Conservation (phyloP, 2,113 vertebrate species). For the Hippoglossus stenolepis region DNA sequence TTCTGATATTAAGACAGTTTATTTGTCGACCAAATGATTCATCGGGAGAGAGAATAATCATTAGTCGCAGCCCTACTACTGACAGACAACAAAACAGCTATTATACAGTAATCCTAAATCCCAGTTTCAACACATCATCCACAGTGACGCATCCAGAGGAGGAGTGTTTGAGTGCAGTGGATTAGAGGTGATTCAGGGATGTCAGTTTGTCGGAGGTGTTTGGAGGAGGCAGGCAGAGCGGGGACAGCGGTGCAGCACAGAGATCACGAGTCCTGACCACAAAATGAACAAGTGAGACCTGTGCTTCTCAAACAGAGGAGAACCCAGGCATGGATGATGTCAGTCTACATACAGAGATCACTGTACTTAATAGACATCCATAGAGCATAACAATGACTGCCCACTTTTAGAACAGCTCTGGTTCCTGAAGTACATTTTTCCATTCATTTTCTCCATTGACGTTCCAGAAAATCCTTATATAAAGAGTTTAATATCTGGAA, state of each 20-base stretch:
- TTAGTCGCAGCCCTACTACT: too few species aligned
- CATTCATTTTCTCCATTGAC: neutral
- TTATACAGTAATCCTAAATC: neutral
- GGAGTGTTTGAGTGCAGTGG: conserved; percentile 1
- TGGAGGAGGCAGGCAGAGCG: neutral
- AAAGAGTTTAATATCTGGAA: neutral
- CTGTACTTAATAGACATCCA: neutral
- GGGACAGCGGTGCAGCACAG: too few species aligned
- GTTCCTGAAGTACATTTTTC: too few species aligned
- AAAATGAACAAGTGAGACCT: neutral
- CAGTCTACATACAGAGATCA: neutral
- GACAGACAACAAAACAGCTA: neutral
- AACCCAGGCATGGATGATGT: too few species aligned
- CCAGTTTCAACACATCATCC: neutral
- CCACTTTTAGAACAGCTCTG: too few species aligned
- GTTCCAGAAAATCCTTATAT: neutral
- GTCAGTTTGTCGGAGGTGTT: neutral
- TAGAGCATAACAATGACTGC: too few species aligned
- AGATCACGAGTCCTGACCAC: neutral
- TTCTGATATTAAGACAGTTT: too few species aligned
- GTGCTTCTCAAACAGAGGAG: neutral
- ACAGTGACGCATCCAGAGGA: conserved; percentile 1
- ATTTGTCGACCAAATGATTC: too few species aligned
- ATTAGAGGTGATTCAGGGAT: neutral
- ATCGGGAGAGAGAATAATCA: too few species aligned